A percentile compares a stretch with the other conserved stretches of the same genome.
Conservation (phyloP, 2,113 vertebrate genomes). For the Rostratula benghalensis region DNA sequence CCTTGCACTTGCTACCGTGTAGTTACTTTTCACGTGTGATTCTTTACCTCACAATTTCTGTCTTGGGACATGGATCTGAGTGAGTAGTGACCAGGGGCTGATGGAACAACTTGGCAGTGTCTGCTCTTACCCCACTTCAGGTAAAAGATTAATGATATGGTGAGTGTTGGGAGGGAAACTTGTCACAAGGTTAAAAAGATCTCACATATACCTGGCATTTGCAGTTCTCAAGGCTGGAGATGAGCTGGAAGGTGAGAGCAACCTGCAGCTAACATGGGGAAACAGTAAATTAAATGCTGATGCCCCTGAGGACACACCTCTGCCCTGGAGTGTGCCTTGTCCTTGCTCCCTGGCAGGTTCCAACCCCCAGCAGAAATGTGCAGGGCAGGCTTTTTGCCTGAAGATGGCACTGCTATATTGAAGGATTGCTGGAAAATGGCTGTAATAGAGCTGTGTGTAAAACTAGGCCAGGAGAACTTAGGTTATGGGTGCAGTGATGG, state of each 20-base stretch:
- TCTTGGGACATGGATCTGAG: not conserved
- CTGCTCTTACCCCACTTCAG: not conserved
- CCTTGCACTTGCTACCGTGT: not conserved
- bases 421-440: not conserved
- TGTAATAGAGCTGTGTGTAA: rapidly evolving
- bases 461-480: rapidly evolving
- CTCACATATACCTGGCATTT: not conserved
- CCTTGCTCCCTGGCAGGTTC: not conserved
- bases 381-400: not conserved
- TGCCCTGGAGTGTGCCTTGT: rapidly evolving
- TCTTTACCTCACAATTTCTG: not conserved
- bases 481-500: rapidly evolving
- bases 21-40: not conserved
- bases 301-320: rapidly evolving
- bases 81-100: not conserved
- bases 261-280: not conserved
- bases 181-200: not conserved
- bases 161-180: rapidly evolving
- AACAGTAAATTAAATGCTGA: rapidly evolving
- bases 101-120: not conserved
- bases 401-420: constrained; percentile 39
- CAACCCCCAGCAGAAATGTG: not conserved
- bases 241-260: not conserved
- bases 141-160: rapidly evolving
- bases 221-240: not conserved